Base-by-base conservation (phyloP, 2,113 vertebrate genomes). In the Sander lucioperca region DNA sequence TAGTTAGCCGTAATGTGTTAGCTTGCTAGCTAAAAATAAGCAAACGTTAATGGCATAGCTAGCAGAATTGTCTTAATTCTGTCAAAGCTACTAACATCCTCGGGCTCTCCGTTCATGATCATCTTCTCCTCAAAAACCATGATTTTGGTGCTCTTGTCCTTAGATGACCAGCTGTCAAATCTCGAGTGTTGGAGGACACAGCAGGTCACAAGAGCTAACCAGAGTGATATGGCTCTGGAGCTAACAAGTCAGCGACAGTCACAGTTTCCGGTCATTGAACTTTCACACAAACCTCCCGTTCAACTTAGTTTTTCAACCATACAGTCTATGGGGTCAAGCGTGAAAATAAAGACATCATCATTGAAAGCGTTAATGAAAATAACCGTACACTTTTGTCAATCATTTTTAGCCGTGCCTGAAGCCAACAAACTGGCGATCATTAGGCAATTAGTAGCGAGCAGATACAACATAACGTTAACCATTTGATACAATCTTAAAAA, bases 71-170 rank as follows among this genome's bases (percentile, higher is more conserved):
- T 21, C 0, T 9, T n/a, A 1, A 76, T 53, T 47, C 10, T n/a
- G 5, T 14, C 16, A 6, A 14, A 50, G 3, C 3, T 63, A 80
- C 82, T 69, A 2, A 93, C 93, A 64, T 95, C 93, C 0, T 95
- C 94, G 25, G 95, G 95, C 27, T 96, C 94, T 80, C 94, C 95
- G 76, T 94, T 94, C 51, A 43, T 47, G 27, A 95, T 92, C 94
- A 91, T 91, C 88, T 95, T 95, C 58, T 95, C 90, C 43, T 95
- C 95, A 15, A 90, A 91, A 83, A 95, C 95, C 95, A 96, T 96
- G 70, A 68, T 88, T 88, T 45, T 0, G 23, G 0, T 8, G 21
- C 1, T 70, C 14, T 63, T 82, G 83, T 80, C 23, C 86, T 79
- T 54, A 66, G 18, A 16, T 57, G 58, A 72, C 66, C 65, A 62